Base-by-base conservation (phyloP, 2,113 vertebrate genomes). In the Ivindomyrus marchei region DNA sequence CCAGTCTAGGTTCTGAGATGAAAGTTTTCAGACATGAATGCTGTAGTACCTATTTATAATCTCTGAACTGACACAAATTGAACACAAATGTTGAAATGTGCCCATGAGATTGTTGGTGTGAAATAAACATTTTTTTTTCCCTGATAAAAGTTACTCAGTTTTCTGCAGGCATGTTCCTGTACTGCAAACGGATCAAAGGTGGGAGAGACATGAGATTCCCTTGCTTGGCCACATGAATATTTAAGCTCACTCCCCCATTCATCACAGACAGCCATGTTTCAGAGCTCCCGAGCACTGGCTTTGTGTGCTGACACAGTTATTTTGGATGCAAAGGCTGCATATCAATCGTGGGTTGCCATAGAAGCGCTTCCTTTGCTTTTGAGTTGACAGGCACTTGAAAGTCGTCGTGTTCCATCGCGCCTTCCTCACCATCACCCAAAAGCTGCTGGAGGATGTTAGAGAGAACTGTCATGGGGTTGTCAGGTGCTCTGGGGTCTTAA, bases 331-430 rank as follows among this genome's bases (percentile, higher is more conserved):
- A 36, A 77, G 36, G 47, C 88, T 83, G 74, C 74, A 84, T 83
- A 89, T 89, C 88, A 89, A 84, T 50, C 47, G 77, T 19, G 74
- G 49, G 88, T 89, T 83, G 74, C 88, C 74, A 83, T 56, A 89
- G 47, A 84, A 89, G 88, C 88, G 39, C 49, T 89, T 89, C 77
- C 31, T 74, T 6, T 66, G 62, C 74, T 89, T 87, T 89, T 39
- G 74, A 56, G 70, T 56, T 77, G 88, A 89, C 49, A 84, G 88
- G 50, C 88, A 83, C 88, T 89, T 84, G 49, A 89, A 89, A 56
- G 88, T 53, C 27, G 49, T 56, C 15, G 49, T 89, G 31, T 83
- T 84, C 77, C 66, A 31, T 56, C 3, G 50, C 9, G 74, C 36
- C 74, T 83, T 53, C 77, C 74, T 84, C 50, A 15, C 49, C 31